Evolutionary conservation across 2,113 vertebrate genomes (phyloP).

Genomic region (Rhea pennata): DNA sequence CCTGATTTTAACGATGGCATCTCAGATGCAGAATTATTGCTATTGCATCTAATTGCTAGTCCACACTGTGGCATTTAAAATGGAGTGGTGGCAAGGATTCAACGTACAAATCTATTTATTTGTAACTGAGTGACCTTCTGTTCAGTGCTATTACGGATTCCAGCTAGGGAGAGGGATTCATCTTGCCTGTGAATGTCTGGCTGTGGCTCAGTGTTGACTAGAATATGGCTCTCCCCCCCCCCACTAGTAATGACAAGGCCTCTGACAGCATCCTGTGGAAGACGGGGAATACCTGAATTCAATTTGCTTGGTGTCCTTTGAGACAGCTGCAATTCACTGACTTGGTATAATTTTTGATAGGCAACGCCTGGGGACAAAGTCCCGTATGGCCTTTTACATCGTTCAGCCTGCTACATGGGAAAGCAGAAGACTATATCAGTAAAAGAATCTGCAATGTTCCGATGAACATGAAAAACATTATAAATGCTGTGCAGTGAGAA

Average conservation of each 20-base stretch:
- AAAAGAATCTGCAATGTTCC: not conserved
- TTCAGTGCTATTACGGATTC: slow-evolving; percentile 5
- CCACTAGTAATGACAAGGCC: slow-evolving; percentile 13
- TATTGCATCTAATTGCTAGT: not conserved
- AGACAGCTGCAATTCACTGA: slow-evolving; percentile 34
- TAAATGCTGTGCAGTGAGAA: not conserved
- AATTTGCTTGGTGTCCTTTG: slow-evolving; percentile 48
- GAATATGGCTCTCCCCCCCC: not conserved
- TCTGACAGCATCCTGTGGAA: slow-evolving; percentile 26
- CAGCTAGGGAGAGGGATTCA: not conserved
- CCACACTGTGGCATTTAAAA: not conserved
- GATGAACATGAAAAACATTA: slow-evolving; percentile 34
- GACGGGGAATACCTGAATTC: slow-evolving; percentile 12
- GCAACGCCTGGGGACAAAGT: not conserved
- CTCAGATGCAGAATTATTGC: not conserved
- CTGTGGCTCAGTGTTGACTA: not conserved
- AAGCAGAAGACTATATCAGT: not conserved
- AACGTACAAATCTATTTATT: slow-evolving; percentile 45
- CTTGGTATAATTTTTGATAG: slow-evolving; percentile 5
- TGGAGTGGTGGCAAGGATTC: slow-evolving; percentile 27
- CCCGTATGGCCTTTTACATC: not conserved
- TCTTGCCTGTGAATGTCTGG: not conserved
- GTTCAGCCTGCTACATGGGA: not conserved
- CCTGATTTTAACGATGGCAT: not conserved
- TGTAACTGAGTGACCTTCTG: slow-evolving; percentile 49